A percentile compares a stretch with the other conserved stretches of the same genome.
These are phyloP conservation scores for Hoplostethus atlanticus DNA, from an alignment of 2,797 vertebrate species.

Conservation along the genomic window DNA sequence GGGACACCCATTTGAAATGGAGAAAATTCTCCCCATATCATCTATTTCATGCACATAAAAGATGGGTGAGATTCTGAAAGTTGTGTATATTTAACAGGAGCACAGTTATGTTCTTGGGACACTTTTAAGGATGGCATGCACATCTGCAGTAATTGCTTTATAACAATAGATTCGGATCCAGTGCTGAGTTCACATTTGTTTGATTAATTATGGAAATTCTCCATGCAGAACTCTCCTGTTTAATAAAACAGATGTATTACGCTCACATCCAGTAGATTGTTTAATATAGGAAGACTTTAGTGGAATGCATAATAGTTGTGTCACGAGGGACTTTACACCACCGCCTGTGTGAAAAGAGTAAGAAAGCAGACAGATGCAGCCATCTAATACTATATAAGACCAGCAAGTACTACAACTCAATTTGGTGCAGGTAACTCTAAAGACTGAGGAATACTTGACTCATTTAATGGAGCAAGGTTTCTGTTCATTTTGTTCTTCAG, in stretches of 20 bases:
- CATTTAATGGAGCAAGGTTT: conserved; percentile 1
- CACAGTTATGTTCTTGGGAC: conserved; percentile 37
- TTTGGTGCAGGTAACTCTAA: not conserved
- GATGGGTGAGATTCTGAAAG: conserved; percentile 58
- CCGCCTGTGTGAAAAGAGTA: conserved; percentile 20
- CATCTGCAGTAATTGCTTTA: conserved; percentile 77
- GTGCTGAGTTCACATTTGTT: conserved; percentile 79
- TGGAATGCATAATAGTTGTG: conserved; percentile 62
- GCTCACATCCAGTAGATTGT: conserved; percentile 66
- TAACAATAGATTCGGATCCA: conserved; percentile 76
- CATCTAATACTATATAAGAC: conserved; percentile 13
- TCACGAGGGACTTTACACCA: conserved; percentile 25
- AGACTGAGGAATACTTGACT: not conserved
- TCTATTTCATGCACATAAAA: conserved; percentile 66
- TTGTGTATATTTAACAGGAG: conserved; percentile 44
- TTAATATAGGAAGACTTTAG: conserved; percentile 60
- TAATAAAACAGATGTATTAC: conserved; percentile 82
- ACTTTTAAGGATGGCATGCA: conserved; percentile 55
- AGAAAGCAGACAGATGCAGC: conserved; percentile 15
- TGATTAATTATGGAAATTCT: conserved; percentile 81
- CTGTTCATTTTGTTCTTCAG: conserved; percentile 12
- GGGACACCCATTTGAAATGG: conserved; percentile 71
- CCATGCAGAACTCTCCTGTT: conserved; percentile 75
- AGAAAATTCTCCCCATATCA: conserved; percentile 49
- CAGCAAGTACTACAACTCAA: not conserved